Evolutionary conservation across 2,113 vertebrate genomes (phyloP).

Genomic region (Etheostoma cragini): DNA sequence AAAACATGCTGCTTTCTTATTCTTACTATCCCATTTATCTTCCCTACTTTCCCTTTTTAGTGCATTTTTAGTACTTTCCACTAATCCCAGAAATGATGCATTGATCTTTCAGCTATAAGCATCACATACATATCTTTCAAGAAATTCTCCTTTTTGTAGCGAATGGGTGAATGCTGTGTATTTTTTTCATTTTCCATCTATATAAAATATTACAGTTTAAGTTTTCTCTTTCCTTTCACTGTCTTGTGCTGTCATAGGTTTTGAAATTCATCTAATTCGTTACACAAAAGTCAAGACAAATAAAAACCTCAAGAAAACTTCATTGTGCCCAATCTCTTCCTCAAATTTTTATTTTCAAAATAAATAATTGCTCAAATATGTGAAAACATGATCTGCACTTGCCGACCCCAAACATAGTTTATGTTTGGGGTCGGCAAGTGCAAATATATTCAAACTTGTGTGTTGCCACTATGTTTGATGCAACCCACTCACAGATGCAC

Average conservation of each 20-base stretch:
- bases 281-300: not conserved
- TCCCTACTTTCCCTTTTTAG: not conserved
- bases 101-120: not conserved
- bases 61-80: not conserved
- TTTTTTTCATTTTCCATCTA: not conserved
- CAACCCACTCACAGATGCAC: not conserved
- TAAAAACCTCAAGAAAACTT: not conserved
- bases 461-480: not conserved
- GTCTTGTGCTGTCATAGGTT: not conserved
- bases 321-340: not conserved
- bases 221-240: not conserved
- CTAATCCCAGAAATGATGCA: not conserved
- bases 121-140: not conserved
- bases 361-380: not conserved
- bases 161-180: not conserved
- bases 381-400: not conserved
- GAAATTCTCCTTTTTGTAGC: not conserved
- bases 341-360: constrained; percentile 8
- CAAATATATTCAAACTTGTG: not conserved
- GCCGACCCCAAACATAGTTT: not conserved
- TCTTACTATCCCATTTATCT: not conserved
- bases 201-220: not conserved
- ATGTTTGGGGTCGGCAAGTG: too few species aligned
- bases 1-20: not conserved
- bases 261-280: not conserved